Percentiles rank a stretch among this genome's conserved stretches.
Evolutionary conservation across 2,113 vertebrate genomes (phyloP).

Genomic region (Brachionichthys hirsutus): DNA sequence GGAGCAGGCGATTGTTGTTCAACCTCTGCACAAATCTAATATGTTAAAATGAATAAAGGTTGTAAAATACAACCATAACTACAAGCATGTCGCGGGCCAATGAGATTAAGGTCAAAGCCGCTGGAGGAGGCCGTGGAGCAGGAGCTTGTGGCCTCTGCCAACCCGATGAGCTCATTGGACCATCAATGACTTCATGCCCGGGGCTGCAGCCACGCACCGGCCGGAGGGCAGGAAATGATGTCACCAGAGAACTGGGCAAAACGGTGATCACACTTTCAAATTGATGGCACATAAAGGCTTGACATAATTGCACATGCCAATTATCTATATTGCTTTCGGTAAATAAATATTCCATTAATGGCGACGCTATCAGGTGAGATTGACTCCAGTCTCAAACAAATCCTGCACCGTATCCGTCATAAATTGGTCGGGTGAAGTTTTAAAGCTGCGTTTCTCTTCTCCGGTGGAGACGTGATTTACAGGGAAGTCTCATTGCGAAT

Average conservation of each 20-base stretch:
- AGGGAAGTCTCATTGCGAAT: not conserved
- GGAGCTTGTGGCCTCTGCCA: conserved; percentile 15
- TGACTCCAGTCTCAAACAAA: too few species aligned
- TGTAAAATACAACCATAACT: conserved; percentile 1
- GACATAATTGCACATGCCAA: not conserved
- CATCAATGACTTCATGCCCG: conserved; percentile 31
- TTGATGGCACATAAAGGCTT: not conserved
- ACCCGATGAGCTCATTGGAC: conserved; percentile 28
- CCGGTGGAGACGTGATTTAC: conserved; percentile 9
- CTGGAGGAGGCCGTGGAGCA: conserved; percentile 18
- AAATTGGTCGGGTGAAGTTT: conserved; percentile 19
- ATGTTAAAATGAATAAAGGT: not conserved
- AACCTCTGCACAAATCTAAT: not conserved
- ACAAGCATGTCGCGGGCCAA: not conserved
- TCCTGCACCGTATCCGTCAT: not conserved
- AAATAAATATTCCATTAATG: not conserved
- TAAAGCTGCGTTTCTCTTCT: conserved; percentile 4
- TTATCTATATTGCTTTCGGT: not conserved
- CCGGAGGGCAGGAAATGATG: conserved; percentile 45
- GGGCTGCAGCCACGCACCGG: conserved; percentile 8
- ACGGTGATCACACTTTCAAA: not conserved
- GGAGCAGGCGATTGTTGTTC: conserved; percentile 3
- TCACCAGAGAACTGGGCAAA: conserved; percentile 24
- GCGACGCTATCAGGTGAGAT: conserved; percentile 1
- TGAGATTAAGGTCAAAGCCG: conserved; percentile 21